phyloP scores from a whole-genome alignment of 2,888 invertebrate species.

The Drosophila aldrichi region DNA sequence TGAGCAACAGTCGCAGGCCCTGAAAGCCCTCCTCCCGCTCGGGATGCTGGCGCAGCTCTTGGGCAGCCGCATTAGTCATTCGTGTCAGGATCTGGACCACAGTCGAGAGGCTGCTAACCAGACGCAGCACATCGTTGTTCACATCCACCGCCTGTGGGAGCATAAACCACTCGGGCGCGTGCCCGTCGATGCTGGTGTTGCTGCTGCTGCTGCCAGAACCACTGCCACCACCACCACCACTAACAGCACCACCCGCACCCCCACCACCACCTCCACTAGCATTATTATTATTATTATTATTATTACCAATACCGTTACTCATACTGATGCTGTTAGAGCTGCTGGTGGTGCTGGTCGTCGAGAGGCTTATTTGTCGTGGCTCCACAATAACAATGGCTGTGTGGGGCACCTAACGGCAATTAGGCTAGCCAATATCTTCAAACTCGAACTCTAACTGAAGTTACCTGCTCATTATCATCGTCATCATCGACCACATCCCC shows the following conservation, averaged over 20 bases:
- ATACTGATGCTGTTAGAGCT: background rate
- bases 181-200: background rate
- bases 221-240: background rate
- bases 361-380: conserved; percentile 21
- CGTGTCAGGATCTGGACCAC: conserved; percentile 50
- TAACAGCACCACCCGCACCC: background rate
- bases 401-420: conserved; percentile 1
- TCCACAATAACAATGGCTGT: conserved; percentile 45
- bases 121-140: conserved; percentile 33
- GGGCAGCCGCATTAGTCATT: conserved; percentile 46
- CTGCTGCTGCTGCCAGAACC: background rate
- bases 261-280: background rate
- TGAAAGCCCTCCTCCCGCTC: conserved; percentile 47
- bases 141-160: conserved; percentile 32
- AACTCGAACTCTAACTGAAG: background rate
- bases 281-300: background rate
- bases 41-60: conserved; percentile 42
- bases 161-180: conserved; percentile 25
- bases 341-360: background rate
- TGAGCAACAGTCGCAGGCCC: conserved; percentile 33
- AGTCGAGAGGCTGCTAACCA: conserved; percentile 41
- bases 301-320: background rate
- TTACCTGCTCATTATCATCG: conserved; percentile 26
- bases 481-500: background rate
- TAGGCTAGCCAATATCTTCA: conserved; percentile 1